Evolutionary conservation across 2,888 invertebrate species (phyloP).

Genomic region (Synergus umbraculus): DNA sequence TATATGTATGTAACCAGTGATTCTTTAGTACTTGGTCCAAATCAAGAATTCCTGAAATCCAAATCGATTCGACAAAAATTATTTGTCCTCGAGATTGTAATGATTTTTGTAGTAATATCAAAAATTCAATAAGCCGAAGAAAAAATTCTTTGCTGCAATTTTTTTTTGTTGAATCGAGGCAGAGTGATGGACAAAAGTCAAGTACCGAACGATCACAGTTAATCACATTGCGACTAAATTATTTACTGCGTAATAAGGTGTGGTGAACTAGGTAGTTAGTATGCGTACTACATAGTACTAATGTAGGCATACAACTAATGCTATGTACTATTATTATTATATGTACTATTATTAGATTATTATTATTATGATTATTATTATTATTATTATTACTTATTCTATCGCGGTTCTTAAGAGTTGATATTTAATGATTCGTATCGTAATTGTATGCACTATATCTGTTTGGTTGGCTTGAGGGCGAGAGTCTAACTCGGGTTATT

Average conservation of each 20-base stretch:
- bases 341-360: constrained; percentile 59
- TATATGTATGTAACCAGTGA: constrained; percentile 45
- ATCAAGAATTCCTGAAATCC: not conserved
- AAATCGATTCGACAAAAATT: constrained; percentile 4
- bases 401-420: constrained; percentile 76
- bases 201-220: constrained; percentile 32
- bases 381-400: constrained; percentile 65
- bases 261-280: constrained; percentile 60
- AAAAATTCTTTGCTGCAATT: not conserved
- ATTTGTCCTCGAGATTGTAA: not conserved
- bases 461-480: constrained; percentile 78
- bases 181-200: not conserved
- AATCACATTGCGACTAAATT: constrained; percentile 21
- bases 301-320: constrained; percentile 55
- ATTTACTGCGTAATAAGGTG: constrained; percentile 27
- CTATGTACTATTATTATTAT: constrained; percentile 47
- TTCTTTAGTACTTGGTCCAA: constrained; percentile 45
- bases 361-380: constrained; percentile 51
- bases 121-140: not conserved
- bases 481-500: constrained; percentile 78
- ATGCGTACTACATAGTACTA: constrained; percentile 54
- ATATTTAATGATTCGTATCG: constrained; percentile 77
- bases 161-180: not conserved
- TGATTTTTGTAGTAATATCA: not conserved
- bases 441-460: constrained; percentile 77